Conservation (phyloP, 2,113 vertebrate species). For the Serinus canaria region DNA sequence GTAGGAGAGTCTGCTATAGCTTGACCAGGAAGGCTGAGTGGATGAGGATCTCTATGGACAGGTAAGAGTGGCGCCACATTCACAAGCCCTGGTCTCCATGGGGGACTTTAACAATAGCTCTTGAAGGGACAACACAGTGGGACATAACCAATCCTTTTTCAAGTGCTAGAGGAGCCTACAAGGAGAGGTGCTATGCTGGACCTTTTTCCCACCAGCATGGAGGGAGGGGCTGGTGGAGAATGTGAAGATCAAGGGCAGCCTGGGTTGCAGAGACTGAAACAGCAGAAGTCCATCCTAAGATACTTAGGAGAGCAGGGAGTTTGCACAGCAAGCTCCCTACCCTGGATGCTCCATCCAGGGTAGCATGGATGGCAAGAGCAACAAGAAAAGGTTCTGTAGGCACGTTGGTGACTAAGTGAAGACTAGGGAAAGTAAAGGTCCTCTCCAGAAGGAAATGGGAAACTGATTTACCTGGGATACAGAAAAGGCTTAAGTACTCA, state of each 20-base stretch:
- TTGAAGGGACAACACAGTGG: background rate
- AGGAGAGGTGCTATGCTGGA: background rate
- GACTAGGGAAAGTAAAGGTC: background rate
- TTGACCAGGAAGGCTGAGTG: background rate
- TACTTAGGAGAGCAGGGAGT: background rate
- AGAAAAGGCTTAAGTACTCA: background rate
- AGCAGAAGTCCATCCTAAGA: background rate
- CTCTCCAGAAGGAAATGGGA: background rate
- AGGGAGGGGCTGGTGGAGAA: background rate
- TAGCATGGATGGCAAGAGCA: background rate
- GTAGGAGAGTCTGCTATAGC: background rate
- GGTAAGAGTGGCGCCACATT: too few species aligned
- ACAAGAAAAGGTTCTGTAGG: background rate
- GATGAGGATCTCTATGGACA: background rate
- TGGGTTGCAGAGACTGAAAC: background rate
- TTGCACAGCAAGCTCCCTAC: background rate
- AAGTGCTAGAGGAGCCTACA: background rate
- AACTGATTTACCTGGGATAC: background rate
- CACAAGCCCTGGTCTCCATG: background rate
- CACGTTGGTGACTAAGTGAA: background rate
- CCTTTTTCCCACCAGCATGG: background rate
- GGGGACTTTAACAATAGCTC: background rate
- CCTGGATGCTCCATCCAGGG: background rate
- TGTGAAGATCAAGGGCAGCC: background rate
- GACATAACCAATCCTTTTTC: background rate